Evolutionary conservation across 2,113 vertebrate genomes (phyloP).

Genomic region (Anarhynchus alexandrinus): DNA sequence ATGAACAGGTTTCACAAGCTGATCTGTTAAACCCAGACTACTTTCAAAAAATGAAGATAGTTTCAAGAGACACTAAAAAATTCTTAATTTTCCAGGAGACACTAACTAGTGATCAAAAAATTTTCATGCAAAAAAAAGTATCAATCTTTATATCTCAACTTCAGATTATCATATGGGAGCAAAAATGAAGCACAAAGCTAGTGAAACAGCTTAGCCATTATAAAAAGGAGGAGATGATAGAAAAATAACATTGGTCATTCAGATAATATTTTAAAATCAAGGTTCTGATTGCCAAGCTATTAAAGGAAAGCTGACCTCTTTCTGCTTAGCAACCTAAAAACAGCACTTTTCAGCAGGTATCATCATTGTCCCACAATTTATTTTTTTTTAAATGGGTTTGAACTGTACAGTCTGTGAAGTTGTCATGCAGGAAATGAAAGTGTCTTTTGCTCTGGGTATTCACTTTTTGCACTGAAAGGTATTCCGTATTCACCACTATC

Average conservation of each 20-base stretch:
- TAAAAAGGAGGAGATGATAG: not conserved
- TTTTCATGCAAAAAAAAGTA: not conserved
- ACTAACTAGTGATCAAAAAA: not conserved
- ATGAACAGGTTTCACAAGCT: not conserved
- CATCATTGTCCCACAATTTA: not conserved
- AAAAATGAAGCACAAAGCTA: not conserved
- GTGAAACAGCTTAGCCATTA: not conserved
- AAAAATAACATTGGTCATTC: not conserved
- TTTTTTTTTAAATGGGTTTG: not conserved
- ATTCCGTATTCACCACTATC: not conserved
- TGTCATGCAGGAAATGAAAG: not conserved
- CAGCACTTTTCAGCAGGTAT: not conserved
- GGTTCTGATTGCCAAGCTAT: not conserved
- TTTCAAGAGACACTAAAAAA: not conserved
- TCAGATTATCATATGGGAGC: not conserved
- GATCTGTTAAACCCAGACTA: not conserved
- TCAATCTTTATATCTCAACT: not conserved
- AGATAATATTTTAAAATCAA: not conserved
- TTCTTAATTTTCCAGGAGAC: not conserved
- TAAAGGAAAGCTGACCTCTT: not conserved
- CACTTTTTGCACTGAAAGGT: not conserved
- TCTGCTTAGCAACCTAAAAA: not conserved
- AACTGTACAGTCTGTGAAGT: not conserved
- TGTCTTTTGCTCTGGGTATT: not conserved
- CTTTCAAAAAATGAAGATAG: not conserved